Base-by-base conservation (phyloP, 2,888 invertebrate species). In the Perizoma flavofasciatum region DNA sequence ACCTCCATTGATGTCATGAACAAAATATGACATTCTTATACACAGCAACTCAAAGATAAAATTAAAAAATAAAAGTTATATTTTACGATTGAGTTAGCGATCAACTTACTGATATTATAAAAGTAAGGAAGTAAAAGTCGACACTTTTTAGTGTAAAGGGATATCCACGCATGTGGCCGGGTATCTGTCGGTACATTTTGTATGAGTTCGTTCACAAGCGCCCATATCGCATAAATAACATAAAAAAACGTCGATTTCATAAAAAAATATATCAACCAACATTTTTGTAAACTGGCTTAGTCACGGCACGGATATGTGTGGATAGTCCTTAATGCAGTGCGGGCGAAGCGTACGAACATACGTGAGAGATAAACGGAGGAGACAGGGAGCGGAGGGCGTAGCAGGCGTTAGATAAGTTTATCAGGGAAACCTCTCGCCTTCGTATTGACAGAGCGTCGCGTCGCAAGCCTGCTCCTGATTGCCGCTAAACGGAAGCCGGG, bases 401-500 rank as follows among this genome's bases (percentile, higher is more conserved):
- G 70, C 76, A 75, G 77, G 81, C 63, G 78, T 75, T 77, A 88
- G 88, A 90, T 91, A 91, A 91, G 88, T 91, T 91, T 91, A 91
- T 91, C 91, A 89, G 85, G 81, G 85, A 87, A 89, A 88, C 88
- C 89, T 89, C 88, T 90, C 88, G 88, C 84, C 86, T 86, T 82
- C 82, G 84, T 91, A 91, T 91, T 91, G 91, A 91, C 90, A 89
- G 86, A 89, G 83, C 89, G 85, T 85, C 88, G 83, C 89, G 85
- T 85, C 88, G 90, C 85, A 83, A 80, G 85, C 82, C 78, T 79
- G 84, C 82, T 82, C 83, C 86, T 90, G 89, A 90, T 91, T 92
- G 89, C 87, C 86, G 85, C 76, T 86, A 83, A 89, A 82, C 87
- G 87, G 85, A 89, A 90, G 86, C 81, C 77, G 77, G 78, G 81